Evolutionary conservation across 2,797 vertebrate species (phyloP), one percentile per base, ranked within the genome.

Genomic region (Melanotaenia boesemani): DNA sequence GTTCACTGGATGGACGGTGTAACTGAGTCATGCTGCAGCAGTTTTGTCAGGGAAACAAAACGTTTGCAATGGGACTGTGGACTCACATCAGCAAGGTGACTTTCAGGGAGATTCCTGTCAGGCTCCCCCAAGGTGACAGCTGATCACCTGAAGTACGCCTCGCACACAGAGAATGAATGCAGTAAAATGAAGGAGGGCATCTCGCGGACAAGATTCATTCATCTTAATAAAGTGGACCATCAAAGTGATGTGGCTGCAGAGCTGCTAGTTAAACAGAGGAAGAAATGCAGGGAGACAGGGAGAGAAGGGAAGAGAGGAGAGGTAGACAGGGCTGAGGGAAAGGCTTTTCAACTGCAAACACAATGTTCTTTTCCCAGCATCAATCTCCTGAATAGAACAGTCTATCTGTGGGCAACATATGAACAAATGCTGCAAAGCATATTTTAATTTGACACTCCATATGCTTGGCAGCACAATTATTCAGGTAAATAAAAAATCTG

Each of bases 181-280:
- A 60, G 81, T 66, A 61, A 81, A 86, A 88, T 75, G 72, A 83
- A 83, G 81, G 75, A 69, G 77, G 81, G 83, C 75, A 72, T 86
- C 80, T 74, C 65, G 6, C 3, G 64, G 86, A 84, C 70, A 61
- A 69, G 82, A 88, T 84, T 85, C 87, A 94, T 92, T 92, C 82
- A 82, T 92, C 91, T 90, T 92, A 88, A 92, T 94, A 87, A 91
- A 91, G 84, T 71, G 82, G 80, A 86, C 85, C 86, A 88, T 90
- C 92, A 89, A 76, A 79, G 69, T 85, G 83, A 80, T 86, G 81
- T 81, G 77, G 82, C 85, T 81, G 82, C 86, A 85, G 81, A 86
- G 81, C 44, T 74, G 81, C 75, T 85, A 63, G 85, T 88, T 85
- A 87, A 81, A 90, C 80, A 74, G 72, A 72, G 67, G 82, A 48